Conservation (phyloP, 2,797 vertebrate genomes). For the Eulemur rubriventer region DNA sequence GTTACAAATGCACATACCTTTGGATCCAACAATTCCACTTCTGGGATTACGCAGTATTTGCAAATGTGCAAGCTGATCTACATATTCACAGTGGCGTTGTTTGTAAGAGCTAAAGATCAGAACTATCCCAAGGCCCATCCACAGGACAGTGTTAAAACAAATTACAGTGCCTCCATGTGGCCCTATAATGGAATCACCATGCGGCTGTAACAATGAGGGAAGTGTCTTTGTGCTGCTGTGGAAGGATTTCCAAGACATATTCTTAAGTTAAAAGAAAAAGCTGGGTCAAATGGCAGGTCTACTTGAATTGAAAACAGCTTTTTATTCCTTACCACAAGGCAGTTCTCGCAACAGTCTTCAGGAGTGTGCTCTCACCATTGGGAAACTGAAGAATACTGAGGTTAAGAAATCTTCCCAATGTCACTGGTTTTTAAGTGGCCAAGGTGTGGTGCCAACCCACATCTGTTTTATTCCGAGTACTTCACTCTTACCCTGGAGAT, state of each 20-base stretch:
- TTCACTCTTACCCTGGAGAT: background rate
- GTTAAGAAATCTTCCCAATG: background rate
- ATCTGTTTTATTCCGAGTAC: background rate
- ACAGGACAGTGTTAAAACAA: background rate
- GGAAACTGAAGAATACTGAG: background rate
- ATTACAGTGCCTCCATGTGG: background rate
- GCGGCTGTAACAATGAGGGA: background rate
- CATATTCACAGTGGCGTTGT: background rate
- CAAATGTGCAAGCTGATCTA: background rate
- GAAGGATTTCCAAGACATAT: background rate
- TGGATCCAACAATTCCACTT: background rate
- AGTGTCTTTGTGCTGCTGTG: background rate
- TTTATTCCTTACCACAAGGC: background rate
- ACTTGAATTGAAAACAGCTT: no score
- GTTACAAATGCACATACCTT: background rate
- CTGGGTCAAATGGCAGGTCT: no score
- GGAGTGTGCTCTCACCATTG: background rate
- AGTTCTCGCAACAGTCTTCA: background rate
- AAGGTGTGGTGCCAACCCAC: background rate
- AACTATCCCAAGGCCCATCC: background rate
- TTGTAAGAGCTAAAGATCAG: background rate
- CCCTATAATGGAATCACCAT: background rate
- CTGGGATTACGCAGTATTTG: background rate
- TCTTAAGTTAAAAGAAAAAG: background rate
- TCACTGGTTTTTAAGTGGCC: background rate